These are phyloP conservation scores for Masticophis lateralis DNA, from an alignment of 2,797 vertebrate genomes.

Conservation along the genomic window DNA sequence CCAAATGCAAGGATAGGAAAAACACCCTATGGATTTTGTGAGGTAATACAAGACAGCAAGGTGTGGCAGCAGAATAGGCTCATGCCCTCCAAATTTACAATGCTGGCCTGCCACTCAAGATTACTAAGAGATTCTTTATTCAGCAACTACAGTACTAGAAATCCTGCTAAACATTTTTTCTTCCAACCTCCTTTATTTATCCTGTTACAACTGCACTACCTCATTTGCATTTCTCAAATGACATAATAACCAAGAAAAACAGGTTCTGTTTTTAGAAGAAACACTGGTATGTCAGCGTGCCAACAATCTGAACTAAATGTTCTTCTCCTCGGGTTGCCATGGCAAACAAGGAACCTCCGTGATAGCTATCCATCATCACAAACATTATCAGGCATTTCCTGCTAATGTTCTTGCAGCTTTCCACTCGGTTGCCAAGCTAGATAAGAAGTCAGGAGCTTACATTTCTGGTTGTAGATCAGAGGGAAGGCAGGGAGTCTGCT, in stretches of 20 bases:
- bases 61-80: neutral
- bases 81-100: neutral
- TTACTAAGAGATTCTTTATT: neutral
- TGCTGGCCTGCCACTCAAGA: neutral
- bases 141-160: neutral
- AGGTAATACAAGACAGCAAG: neutral
- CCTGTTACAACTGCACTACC: conserved; percentile 19
- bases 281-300: conserved; percentile 42
- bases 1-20: neutral
- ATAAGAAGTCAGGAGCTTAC: conserved; percentile 37
- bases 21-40: neutral
- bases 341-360: conserved; percentile 48
- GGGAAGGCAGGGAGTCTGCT: conserved; percentile 2
- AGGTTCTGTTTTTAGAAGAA: conserved; percentile 30
- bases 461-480: conserved; percentile 45
- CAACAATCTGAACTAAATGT: conserved; percentile 40
- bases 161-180: neutral
- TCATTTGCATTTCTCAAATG: neutral
- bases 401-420: conserved; percentile 30
- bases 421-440: conserved; percentile 5
- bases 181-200: neutral
- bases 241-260: conserved; percentile 10
- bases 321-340: conserved; percentile 55
- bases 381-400: conserved; percentile 50
- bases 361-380: conserved; percentile 32